Evolutionary conservation across 37 sponge, comb jelly and placozoan genomes (phyloP).

Genomic region (Axinella damicornis): DNA sequence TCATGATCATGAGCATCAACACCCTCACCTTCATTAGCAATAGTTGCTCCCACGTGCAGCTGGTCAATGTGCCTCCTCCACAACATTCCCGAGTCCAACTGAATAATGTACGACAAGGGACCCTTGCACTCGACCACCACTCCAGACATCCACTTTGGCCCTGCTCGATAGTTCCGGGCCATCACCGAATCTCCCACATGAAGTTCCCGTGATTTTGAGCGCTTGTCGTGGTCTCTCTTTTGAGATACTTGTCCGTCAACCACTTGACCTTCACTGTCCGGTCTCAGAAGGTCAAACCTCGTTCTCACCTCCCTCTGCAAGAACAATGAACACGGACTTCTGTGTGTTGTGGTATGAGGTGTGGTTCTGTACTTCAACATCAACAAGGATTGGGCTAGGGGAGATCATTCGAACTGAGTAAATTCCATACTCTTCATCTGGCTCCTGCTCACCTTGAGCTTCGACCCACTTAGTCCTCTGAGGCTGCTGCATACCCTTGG

Average conservation of each 20-base stretch:
- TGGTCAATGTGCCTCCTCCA: conserved; percentile 36
- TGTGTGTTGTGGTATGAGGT: conserved; percentile 44
- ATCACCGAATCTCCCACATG: conserved; percentile 36
- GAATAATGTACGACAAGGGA: conserved; percentile 18
- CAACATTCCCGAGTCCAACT: neutral
- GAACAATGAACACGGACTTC: conserved; percentile 40
- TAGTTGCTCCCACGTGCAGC: too few relatives aligned
- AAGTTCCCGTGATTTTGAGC: conserved; percentile 9
- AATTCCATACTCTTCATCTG: too few relatives aligned
- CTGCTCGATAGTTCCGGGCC: conserved; percentile 19
- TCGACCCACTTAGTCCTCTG: too few relatives aligned
- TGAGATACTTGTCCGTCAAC: conserved; percentile 8
- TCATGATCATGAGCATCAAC: too few relatives aligned
- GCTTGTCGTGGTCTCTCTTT: conserved; percentile 40
- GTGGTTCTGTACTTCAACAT: conserved; percentile 46
- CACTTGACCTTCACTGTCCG: conserved; percentile 26
- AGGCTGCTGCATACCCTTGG: too few relatives aligned
- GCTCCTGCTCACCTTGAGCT: too few relatives aligned
- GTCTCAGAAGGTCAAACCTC: conserved; percentile 30
- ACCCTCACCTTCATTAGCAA: too few relatives aligned
- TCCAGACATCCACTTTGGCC: conserved; percentile 25
- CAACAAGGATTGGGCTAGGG: too few relatives aligned
- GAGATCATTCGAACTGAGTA: too few relatives aligned
- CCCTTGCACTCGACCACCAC: neutral
- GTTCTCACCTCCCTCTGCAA: conserved; percentile 16